These are phyloP conservation scores for Sussaba pulchella DNA, from an alignment of 2,888 invertebrate species.

Conservation along the genomic window DNA sequence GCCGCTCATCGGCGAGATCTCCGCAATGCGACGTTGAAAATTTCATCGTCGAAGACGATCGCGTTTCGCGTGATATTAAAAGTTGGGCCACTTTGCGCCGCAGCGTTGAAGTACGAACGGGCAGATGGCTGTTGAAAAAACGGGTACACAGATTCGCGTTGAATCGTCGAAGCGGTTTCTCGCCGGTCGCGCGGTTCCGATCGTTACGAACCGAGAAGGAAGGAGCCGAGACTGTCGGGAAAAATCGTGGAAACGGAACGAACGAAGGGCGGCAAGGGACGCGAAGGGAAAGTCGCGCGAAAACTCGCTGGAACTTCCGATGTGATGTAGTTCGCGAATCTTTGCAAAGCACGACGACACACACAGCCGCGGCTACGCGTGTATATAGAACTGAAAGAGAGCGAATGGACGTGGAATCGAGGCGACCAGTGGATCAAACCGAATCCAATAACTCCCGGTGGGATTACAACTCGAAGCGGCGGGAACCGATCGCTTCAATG, in stretches of 20 bases:
- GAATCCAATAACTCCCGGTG: conserved; percentile 80
- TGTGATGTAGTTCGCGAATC: conserved; percentile 40
- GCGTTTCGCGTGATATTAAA: conserved; percentile 33
- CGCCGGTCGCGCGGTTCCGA: conserved; percentile 23
- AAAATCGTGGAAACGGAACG: conserved; percentile 11
- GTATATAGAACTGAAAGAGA: conserved; percentile 48
- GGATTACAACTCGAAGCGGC: conserved; percentile 78
- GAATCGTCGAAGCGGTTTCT: conserved; percentile 59
- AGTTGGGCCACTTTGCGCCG: conserved; percentile 32
- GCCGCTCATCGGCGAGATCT: background rate
- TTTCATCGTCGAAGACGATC: conserved; percentile 15
- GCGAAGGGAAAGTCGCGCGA: conserved; percentile 48
- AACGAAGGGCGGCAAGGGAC: conserved; percentile 35
- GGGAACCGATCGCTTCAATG: conserved; percentile 72
- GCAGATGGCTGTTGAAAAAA: conserved; percentile 26
- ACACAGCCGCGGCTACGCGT: conserved; percentile 7
- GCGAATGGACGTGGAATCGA: conserved; percentile 39
- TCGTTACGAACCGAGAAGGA: background rate
- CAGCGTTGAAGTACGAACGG: background rate
- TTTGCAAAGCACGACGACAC: conserved; percentile 42
- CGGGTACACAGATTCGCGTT: conserved; percentile 49
- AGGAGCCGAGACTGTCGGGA: conserved; percentile 14
- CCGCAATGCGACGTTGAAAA: conserved; percentile 13
- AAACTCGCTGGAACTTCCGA: conserved; percentile 58
- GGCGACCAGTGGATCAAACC: conserved; percentile 79